A percentile compares a stretch with the other conserved stretches of the same genome.
Evolutionary conservation across 2,113 vertebrate species (phyloP).

Genomic region (Dunckerocampus dactyliophorus): DNA sequence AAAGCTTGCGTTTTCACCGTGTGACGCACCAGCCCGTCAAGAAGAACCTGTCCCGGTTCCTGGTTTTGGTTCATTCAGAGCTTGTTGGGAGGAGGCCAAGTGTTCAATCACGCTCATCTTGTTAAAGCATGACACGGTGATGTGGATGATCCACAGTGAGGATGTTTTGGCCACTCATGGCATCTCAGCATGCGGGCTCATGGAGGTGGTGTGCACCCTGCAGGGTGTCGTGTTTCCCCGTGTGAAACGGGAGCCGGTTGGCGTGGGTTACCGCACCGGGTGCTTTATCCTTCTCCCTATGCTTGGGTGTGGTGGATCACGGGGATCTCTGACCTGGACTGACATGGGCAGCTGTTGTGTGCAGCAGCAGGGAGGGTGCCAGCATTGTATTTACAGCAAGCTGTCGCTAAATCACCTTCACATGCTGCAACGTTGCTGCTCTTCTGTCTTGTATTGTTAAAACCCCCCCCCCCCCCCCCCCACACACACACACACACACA

Average conservation of each 20-base stretch:
- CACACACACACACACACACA: neutral
- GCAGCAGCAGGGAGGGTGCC: constrained; percentile 24
- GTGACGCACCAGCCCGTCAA: constrained; percentile 4
- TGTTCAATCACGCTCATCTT: constrained; percentile 6
- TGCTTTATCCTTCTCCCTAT: constrained; percentile 53
- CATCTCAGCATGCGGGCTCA: too few species aligned
- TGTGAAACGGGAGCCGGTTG: constrained; percentile 58
- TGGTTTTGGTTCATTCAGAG: constrained; percentile 8
- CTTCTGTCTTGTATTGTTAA: constrained; percentile 17
- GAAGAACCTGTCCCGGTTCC: constrained; percentile 9
- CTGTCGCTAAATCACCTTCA: constrained; percentile 50
- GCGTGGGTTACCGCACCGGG: constrained; percentile 56
- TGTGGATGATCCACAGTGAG: neutral
- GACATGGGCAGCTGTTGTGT: constrained; percentile 60
- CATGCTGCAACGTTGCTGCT: constrained; percentile 17
- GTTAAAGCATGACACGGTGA: neutral
- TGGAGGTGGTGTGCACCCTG: constrained; percentile 45
- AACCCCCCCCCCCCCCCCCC: neutral
- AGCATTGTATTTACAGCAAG: constrained; percentile 31
- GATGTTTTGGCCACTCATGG: neutral
- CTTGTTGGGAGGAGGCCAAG: constrained; percentile 6
- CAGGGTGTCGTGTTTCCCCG: constrained; percentile 60
- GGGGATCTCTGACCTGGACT: constrained; percentile 63
- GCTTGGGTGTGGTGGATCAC: constrained; percentile 66
- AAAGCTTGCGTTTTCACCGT: constrained; percentile 26